Base-by-base conservation (phyloP, 2,888 invertebrate genomes). In the Beris morrisii region DNA sequence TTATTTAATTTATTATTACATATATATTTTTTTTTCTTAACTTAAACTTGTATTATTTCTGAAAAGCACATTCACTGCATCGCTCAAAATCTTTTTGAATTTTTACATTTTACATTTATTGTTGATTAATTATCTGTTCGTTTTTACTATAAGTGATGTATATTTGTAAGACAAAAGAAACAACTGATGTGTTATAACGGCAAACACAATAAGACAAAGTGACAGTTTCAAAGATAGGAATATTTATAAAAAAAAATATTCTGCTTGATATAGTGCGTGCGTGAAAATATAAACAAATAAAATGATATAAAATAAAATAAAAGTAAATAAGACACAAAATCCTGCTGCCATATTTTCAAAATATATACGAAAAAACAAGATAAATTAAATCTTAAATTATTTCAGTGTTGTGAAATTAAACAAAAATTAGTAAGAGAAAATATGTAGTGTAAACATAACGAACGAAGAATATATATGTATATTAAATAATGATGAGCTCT, bases 321-420 rank as follows among this genome's bases (percentile, higher is more conserved):
- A 44, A 22, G 22, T 22, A 22, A 54, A 54, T n/a, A 31, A 43
- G 43, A 56, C 4, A 43, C 15, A 52, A 38, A 43, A 50, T 12
- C 38, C 13, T 52, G 61, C 61, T 61, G 61, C 61, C 61, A 61
- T 61, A 61, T 61, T 50, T 61, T 61, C 32, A 50, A 52, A 15
- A 38, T 4, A 30, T 46, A 31, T 7, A 52, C 32, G 12, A 45
- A 46, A 7, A 52, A 32, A 13, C 50, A 13, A 38, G 38, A 61
- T 2, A 59, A 28, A 59, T 13, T 45, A 52, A 53, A 61, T 52
- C 28, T 61, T 58, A 38, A 46, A 61, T 7, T 38, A 38, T 12
- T 61, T 61, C 50, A 61, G 52, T 61, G 61, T 61, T 50, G 61
- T 61, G 61, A 61, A 44, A 30, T 61, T 61, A 61, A 52, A 38